Evolutionary conservation across 2,888 invertebrate genomes (phyloP).

Genomic region (Abrostola triplasia): DNA sequence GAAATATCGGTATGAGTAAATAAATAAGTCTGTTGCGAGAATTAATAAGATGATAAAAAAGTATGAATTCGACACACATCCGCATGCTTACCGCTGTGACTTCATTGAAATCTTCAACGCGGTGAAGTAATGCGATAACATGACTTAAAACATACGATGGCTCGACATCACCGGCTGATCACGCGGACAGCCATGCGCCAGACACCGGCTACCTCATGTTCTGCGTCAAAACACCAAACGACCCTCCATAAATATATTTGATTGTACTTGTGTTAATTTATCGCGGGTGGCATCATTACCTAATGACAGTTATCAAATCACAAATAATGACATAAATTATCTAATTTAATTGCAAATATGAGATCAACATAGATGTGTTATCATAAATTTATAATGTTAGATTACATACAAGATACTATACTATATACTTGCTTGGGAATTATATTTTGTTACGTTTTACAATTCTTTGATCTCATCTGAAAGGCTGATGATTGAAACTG

Average conservation of each 20-base stretch:
- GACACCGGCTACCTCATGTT: neutral
- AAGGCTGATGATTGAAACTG: neutral
- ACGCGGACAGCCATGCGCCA: neutral
- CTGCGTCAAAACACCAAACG: neutral
- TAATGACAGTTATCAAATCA: neutral
- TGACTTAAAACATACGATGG: neutral
- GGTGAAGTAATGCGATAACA: neutral
- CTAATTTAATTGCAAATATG: neutral
- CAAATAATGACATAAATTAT: neutral
- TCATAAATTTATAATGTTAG: neutral
- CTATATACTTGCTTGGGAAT: too few species aligned
- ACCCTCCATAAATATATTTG: neutral
- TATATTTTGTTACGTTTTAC: neutral
- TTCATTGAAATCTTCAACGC: constrained; percentile 1
- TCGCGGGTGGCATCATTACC: too few species aligned
- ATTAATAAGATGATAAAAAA: neutral
- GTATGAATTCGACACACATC: neutral
- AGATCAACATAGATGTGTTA: neutral
- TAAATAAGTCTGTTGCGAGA: neutral
- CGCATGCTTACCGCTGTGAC: neutral
- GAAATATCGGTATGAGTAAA: neutral
- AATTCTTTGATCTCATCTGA: neutral
- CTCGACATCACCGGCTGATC: neutral
- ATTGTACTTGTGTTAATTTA: too few species aligned
- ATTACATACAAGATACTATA: neutral